Conservation (phyloP, 2,113 vertebrate species). For the Sakesphorus luctuosus region DNA sequence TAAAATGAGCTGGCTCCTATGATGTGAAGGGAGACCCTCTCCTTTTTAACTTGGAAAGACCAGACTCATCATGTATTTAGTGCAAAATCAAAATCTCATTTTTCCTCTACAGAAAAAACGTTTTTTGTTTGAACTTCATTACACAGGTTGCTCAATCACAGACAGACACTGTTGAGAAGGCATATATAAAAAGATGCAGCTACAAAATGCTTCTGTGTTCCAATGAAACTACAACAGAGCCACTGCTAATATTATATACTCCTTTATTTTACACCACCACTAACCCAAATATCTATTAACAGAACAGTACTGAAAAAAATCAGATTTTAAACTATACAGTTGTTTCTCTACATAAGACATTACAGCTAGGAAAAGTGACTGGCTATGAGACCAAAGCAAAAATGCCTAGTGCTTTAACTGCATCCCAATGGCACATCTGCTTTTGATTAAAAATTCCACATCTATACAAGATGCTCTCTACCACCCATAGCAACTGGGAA, state of each 20-base stretch:
- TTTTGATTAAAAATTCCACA: background rate
- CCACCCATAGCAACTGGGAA: background rate
- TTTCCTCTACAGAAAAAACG: background rate
- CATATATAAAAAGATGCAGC: background rate
- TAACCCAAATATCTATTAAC: background rate
- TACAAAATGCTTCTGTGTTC: background rate
- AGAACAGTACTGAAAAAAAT: background rate
- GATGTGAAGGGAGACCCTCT: background rate
- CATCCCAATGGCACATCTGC: background rate
- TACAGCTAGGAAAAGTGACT: slow-evolving; percentile 40
- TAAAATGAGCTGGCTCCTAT: background rate
- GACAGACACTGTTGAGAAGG: background rate
- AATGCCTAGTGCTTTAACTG: background rate
- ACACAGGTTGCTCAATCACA: background rate
- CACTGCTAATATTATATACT: background rate
- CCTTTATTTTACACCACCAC: background rate
- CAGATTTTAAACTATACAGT: background rate
- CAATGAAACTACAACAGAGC: background rate
- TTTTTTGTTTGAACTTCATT: background rate
- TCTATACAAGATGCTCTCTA: background rate
- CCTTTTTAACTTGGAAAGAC: background rate
- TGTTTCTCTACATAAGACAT: slow-evolving; percentile 67
- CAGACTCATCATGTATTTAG: background rate
- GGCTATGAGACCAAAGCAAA: background rate
- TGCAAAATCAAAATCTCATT: background rate